Evolutionary conservation across 2,888 invertebrate genomes (phyloP).

Genomic region (Yponomeuta evonymella): DNA sequence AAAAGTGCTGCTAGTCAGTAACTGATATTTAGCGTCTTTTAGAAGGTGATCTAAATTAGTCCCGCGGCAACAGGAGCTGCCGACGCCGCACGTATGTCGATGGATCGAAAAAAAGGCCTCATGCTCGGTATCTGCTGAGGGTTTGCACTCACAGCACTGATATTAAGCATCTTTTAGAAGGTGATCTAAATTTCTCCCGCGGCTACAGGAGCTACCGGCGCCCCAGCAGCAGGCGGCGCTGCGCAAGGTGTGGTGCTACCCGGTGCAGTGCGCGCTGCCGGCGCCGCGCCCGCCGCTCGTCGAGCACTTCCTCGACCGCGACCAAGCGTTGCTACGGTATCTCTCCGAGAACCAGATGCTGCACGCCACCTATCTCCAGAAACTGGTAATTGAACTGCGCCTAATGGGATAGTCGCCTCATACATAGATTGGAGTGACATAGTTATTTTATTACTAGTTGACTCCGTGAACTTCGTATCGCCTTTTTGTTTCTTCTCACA

Average conservation of each 20-base stretch:
- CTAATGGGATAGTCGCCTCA: not conserved
- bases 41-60: no score
- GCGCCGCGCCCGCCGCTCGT: slow-evolving; percentile 90
- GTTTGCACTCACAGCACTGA: no score
- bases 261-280: slow-evolving; percentile 91
- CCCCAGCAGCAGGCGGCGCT: slow-evolving; percentile 82
- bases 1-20: no score
- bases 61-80: slow-evolving; percentile 62
- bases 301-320: slow-evolving; percentile 90
- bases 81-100: slow-evolving; percentile 26
- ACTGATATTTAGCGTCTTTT: no score
- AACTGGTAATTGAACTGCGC: slow-evolving; percentile 81
- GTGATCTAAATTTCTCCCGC: no score
- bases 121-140: no score
- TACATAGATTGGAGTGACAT: no score
- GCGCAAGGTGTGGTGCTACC: slow-evolving; percentile 96
- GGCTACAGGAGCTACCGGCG: slow-evolving; percentile 73
- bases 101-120: no score
- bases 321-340: slow-evolving; percentile 89
- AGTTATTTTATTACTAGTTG: no score
- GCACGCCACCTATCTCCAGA: slow-evolving; percentile 92
- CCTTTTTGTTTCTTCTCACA: no score
- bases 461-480: no score
- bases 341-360: slow-evolving; percentile 91
- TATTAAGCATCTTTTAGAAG: no score